Percentiles rank a stretch among this genome's conserved stretches.
phyloP scores from a whole-genome alignment of 2,888 invertebrate genomes.

The Epirrhoe tristata region DNA sequence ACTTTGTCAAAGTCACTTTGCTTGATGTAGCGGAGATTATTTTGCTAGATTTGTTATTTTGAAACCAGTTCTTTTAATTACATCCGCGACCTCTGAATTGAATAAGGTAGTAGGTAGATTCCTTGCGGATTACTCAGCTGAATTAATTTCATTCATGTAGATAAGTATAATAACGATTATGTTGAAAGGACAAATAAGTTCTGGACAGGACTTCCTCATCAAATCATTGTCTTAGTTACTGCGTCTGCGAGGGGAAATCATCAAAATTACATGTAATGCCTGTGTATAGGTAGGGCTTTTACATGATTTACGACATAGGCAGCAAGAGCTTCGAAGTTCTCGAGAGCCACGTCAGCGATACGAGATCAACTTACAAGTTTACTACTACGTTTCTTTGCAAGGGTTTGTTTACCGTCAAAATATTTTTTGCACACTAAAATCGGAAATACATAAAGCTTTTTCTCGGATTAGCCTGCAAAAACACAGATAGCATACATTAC shows the following conservation, averaged over 20 bases:
- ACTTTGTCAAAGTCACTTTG: slow-evolving; percentile 2
- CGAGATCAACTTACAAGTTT: slow-evolving; percentile 6
- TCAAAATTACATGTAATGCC: neutral
- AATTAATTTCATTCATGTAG: neutral
- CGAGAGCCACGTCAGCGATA: slow-evolving; percentile 6
- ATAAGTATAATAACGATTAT: too few species aligned
- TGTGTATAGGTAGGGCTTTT: slow-evolving; percentile 10
- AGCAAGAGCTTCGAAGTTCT: slow-evolving; percentile 11
- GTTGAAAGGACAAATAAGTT: neutral
- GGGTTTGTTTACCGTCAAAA: slow-evolving; percentile 16
- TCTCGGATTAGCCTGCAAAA: slow-evolving; percentile 7
- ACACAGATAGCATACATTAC: slow-evolving; percentile 8
- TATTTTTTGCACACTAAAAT: slow-evolving; percentile 12
- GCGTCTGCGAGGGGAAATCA: neutral
- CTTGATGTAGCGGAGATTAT: neutral
- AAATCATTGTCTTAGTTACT: neutral
- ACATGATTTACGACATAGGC: slow-evolving; percentile 14
- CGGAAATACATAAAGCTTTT: slow-evolving; percentile 12
- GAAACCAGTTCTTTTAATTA: slow-evolving; percentile 3
- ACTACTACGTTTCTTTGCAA: slow-evolving; percentile 9
- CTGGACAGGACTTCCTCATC: neutral
- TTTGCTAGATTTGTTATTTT: neutral
- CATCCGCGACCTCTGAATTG: slow-evolving; percentile 1
- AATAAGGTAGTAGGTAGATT: slow-evolving; percentile 2
- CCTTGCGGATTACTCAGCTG: neutral